These are phyloP conservation scores for Siderastrea siderea DNA, from an alignment of 92 coral and sea anemone genomes.

Conservation along the genomic window DNA sequence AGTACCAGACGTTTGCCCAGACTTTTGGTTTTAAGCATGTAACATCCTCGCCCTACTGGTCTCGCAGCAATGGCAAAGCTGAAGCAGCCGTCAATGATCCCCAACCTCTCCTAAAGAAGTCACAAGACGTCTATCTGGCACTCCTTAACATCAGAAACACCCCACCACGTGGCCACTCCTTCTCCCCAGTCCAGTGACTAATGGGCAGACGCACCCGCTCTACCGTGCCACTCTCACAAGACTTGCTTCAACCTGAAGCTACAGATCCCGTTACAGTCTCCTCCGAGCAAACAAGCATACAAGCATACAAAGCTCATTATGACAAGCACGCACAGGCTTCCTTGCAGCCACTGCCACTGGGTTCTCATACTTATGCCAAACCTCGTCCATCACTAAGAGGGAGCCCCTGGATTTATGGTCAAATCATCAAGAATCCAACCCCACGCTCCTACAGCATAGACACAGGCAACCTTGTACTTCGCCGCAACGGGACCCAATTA, in stretches of 20 bases:
- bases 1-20: conserved; percentile 2
- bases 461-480: neutral
- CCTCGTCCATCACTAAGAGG: conserved; percentile 40
- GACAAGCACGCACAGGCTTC: conserved; percentile 8
- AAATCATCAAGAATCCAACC: neutral
- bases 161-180: conserved; percentile 30
- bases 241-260: conserved; percentile 23
- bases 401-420: neutral
- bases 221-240: neutral
- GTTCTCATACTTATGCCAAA: conserved; percentile 43
- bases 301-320: neutral
- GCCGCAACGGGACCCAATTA: neutral
- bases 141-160: conserved; percentile 10
- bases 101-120: conserved; percentile 23
- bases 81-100: conserved; percentile 2
- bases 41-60: conserved; percentile 49
- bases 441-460: neutral
- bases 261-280: conserved; percentile 34
- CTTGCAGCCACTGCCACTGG: conserved; percentile 29
- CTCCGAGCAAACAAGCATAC: neutral
- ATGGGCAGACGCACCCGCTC: conserved; percentile 44
- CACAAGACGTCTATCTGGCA: conserved; percentile 28
- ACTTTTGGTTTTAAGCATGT: conserved; percentile 31
- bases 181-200: conserved; percentile 44
- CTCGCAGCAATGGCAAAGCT: conserved; percentile 26